These are phyloP conservation scores for Tupiocoris notatus DNA, from an alignment of 2,888 invertebrate species.

Conservation along the genomic window DNA sequence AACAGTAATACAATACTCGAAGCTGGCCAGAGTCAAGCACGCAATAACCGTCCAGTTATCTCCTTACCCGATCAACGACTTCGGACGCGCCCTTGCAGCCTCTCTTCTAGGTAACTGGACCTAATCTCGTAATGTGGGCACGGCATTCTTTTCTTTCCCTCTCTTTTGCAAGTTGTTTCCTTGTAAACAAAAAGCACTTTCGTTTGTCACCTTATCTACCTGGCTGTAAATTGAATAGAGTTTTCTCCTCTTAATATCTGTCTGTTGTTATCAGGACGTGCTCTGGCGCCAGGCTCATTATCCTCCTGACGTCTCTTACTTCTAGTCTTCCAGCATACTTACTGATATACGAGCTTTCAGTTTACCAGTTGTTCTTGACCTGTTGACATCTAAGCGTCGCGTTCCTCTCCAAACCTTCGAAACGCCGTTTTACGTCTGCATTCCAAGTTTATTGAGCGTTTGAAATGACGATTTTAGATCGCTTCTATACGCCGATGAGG, in stretches of 20 bases:
- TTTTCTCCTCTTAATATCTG: background rate
- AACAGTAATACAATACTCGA: background rate
- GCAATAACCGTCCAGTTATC: slow-evolving; percentile 19
- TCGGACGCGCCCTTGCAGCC: slow-evolving; percentile 25
- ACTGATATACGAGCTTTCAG: background rate
- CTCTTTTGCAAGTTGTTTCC: background rate
- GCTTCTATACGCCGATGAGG: background rate
- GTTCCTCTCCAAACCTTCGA: background rate
- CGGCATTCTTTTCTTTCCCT: background rate
- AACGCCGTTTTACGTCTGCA: background rate
- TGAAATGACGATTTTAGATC: background rate
- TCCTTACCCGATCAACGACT: background rate
- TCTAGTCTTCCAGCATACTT: background rate
- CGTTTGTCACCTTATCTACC: background rate
- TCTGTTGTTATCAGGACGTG: background rate
- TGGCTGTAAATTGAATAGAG: background rate
- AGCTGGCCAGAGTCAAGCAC: slow-evolving; percentile 7
- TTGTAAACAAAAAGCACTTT: background rate
- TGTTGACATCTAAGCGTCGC: background rate
- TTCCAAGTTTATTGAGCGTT: no score
- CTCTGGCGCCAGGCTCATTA: background rate
- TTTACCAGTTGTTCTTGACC: background rate
- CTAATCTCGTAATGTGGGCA: slow-evolving; percentile 13
- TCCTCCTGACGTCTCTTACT: background rate
- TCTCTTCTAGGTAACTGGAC: slow-evolving; percentile 23